phyloP scores from a whole-genome alignment of 2,888 invertebrate genomes.

The Plutella xylostella region DNA sequence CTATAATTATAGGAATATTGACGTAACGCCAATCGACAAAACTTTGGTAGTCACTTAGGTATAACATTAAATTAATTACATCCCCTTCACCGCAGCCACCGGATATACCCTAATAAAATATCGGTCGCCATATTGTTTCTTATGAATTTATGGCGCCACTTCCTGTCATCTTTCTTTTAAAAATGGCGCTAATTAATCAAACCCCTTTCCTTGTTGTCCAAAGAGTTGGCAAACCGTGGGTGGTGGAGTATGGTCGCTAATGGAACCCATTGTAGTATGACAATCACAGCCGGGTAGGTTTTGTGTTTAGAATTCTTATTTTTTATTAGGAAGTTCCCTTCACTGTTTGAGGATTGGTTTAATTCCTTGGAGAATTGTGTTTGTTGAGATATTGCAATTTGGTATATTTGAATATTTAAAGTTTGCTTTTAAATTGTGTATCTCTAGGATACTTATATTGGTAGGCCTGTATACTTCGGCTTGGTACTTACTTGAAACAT shows the following conservation, averaged over 20 bases:
- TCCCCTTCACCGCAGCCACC: no score
- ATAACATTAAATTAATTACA: no score
- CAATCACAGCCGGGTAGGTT: conserved; percentile 26
- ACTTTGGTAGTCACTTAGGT: no score
- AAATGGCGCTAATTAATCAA: conserved; percentile 68
- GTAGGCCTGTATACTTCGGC: no score
- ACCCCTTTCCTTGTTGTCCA: conserved; percentile 63
- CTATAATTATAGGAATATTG: no score
- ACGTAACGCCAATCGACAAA: no score
- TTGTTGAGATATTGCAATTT: conserved; percentile 23
- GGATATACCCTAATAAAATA: no score
- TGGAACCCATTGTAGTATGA: conserved; percentile 51
- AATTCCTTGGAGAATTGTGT: conserved; percentile 48
- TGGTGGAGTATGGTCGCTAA: conserved; percentile 36
- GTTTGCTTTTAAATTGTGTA: no score
- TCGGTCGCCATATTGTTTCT: conserved; percentile 52
- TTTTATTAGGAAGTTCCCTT: conserved; percentile 37
- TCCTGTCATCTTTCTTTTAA: conserved; percentile 48
- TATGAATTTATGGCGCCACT: conserved; percentile 46
- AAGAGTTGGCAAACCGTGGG: conserved; percentile 49
- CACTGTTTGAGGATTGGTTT: conserved; percentile 24
- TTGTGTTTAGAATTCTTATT: no score
- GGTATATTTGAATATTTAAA: no score
- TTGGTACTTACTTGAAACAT: no score
- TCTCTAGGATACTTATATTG: no score